Base-by-base conservation (phyloP, 2,797 vertebrate species). In the Nothura maculosa region DNA sequence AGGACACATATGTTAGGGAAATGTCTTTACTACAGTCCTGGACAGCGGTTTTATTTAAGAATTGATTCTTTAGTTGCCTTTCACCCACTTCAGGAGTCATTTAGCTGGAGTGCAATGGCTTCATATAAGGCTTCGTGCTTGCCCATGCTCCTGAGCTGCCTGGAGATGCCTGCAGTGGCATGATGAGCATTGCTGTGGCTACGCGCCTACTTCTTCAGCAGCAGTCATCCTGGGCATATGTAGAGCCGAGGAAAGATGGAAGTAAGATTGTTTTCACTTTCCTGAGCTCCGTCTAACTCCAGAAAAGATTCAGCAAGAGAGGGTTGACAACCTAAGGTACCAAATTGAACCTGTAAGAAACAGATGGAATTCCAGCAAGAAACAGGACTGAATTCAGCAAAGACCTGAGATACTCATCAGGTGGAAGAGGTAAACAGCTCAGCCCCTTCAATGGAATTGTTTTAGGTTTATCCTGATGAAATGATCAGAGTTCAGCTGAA, bases 401-500 rank as follows among this genome's bases (percentile, higher is more conserved):
- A 80, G 42, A 62, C 5, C 45, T 62, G 66, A 77, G 9, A 36
- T n/a, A 30, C 1, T 66, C 19, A 21, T 82, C 21, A 60, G 75
- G 17, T 73, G 55, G 75, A 89, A 89, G 24, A 85, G 66, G n/a
- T 66, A 60, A 94, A 63, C 38, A 85, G 24, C 27, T 80, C 2
- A 1, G 14, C 62, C 64, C 27, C 28, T 64, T 85, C 55, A 73
- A 7, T 55, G n/a, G 82, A 87, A 75, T 83, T 30, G 16, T 75
- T 89, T 89, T 63, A 85, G 27, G 63, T 83, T 94, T 90, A 70
- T 91, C 76, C 45, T 3, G 2, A 36, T 81, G 25, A 69, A 93
- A 60, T 12, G 67, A 90, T 40, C 62, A 85, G 50, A 87, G 92
- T 34, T 75, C 92, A 79, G 69, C 60, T 76, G 55, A 30, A 87